These are phyloP conservation scores for Adela reaumurella DNA, from an alignment of 2,888 invertebrate genomes.

Conservation along the genomic window DNA sequence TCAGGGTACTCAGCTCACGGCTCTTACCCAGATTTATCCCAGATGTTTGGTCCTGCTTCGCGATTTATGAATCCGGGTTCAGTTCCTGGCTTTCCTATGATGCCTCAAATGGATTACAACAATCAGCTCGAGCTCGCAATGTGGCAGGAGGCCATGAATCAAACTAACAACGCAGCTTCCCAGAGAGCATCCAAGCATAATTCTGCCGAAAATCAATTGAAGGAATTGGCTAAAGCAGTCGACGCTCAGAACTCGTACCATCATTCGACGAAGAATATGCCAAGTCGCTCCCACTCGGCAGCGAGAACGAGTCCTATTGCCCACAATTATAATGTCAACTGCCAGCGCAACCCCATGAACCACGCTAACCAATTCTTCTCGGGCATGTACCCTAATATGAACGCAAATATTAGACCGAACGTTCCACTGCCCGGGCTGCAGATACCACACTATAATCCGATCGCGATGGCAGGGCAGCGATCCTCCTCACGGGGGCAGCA, in stretches of 20 bases:
- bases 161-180: constrained; percentile 27
- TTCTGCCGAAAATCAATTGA: constrained; percentile 27
- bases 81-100: constrained; percentile 37
- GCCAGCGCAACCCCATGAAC: constrained; percentile 27
- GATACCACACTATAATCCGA: constrained; percentile 42
- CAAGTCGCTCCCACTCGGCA: constrained; percentile 35
- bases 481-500: constrained; percentile 23
- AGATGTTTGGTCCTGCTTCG: constrained; percentile 41
- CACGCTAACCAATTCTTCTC: constrained; percentile 30
- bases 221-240: constrained; percentile 30
- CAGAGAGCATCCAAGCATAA: constrained; percentile 29
- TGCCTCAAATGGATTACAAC: constrained; percentile 48
- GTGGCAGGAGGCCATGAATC: constrained; percentile 68
- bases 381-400: constrained; percentile 40
- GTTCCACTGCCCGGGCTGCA: constrained; percentile 36
- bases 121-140: constrained; percentile 59
- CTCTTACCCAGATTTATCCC: constrained; percentile 44
- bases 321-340: constrained; percentile 32
- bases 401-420: constrained; percentile 29
- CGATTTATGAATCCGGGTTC: constrained; percentile 42
- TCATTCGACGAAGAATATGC: constrained; percentile 40
- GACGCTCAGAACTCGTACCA: constrained; percentile 44
- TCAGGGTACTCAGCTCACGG: constrained; percentile 45
- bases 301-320: constrained; percentile 50
- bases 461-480: constrained; percentile 32